Evolutionary conservation across 2,888 invertebrate genomes (phyloP).

Genomic region (Zonitis immaculata): DNA sequence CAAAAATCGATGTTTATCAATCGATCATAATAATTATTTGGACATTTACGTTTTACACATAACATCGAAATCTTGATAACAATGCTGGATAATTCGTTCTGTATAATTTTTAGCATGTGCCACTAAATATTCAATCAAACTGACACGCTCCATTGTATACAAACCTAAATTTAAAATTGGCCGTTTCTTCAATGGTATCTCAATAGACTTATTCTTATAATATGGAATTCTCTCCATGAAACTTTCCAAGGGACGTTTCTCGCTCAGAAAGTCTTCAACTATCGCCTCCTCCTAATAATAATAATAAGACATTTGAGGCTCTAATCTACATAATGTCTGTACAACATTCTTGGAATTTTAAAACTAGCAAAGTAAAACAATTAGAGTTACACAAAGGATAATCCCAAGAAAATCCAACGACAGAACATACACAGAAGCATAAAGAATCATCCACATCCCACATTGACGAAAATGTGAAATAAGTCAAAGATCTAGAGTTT

Average conservation of each 20-base stretch:
- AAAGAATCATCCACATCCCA: too few relatives aligned
- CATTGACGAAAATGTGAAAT: too few relatives aligned
- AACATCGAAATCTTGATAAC: slow-evolving; percentile 76
- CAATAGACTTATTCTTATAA: slow-evolving; percentile 59
- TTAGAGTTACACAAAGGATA: too few relatives aligned
- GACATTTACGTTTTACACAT: slow-evolving; percentile 66
- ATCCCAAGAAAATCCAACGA: too few relatives aligned
- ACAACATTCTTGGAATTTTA: too few relatives aligned
- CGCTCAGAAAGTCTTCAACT: slow-evolving; percentile 64
- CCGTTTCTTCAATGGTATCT: slow-evolving; percentile 57
- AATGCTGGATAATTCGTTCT: slow-evolving; percentile 64
- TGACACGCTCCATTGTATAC: slow-evolving; percentile 78
- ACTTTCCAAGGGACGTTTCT: slow-evolving; percentile 61
- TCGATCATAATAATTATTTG: not conserved
- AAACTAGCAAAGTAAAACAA: too few relatives aligned
- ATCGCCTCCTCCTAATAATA: slow-evolving; percentile 55
- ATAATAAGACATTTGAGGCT: too few relatives aligned
- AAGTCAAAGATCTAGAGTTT: too few relatives aligned
- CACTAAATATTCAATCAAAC: slow-evolving; percentile 68
- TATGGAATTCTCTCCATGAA: slow-evolving; percentile 58
- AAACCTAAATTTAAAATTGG: slow-evolving; percentile 73
- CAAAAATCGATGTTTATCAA: too few relatives aligned
- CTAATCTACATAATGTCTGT: too few relatives aligned
- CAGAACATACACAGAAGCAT: too few relatives aligned
- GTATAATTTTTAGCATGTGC: slow-evolving; percentile 64